These are phyloP conservation scores for Corythornis cristatus DNA, from an alignment of 2,113 vertebrate genomes.

Conservation along the genomic window DNA sequence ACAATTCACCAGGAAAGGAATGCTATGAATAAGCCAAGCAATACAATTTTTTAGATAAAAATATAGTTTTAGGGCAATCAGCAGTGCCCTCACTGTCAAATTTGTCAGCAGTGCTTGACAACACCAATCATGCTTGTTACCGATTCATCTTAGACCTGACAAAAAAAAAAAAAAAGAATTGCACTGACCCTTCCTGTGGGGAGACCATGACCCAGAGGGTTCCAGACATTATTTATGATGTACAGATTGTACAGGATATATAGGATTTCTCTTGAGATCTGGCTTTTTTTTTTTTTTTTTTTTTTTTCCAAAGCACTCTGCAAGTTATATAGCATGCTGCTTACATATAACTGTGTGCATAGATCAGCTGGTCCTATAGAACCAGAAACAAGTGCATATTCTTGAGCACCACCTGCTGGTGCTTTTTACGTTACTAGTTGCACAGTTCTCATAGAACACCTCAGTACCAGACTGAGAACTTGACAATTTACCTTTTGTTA, in stretches of 20 bases:
- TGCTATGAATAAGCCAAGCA: background rate
- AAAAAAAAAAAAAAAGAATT: conserved; percentile 37
- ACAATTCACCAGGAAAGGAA: background rate
- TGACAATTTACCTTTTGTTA: background rate
- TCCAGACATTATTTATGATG: background rate
- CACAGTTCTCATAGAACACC: background rate
- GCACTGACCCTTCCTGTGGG: background rate
- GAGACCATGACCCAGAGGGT: background rate
- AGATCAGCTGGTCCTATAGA: background rate
- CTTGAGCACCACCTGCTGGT: conserved; percentile 52
- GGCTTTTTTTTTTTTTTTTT: background rate
- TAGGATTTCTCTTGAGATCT: background rate
- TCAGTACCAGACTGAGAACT: background rate
- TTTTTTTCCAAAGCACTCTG: background rate
- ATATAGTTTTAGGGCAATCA: background rate
- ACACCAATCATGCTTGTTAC: conserved; percentile 2
- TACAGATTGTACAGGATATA: background rate
- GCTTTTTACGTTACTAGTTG: background rate
- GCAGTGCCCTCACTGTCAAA: conserved; percentile 10
- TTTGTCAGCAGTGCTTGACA: conserved; percentile 10
- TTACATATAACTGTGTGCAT: background rate
- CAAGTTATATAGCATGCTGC: background rate
- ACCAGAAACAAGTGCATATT: background rate
- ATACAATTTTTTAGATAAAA: background rate
- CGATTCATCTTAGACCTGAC: conserved; percentile 33